Base-by-base conservation (phyloP, 92 coral and sea anemone genomes). In the Epizoanthus rinbou region DNA sequence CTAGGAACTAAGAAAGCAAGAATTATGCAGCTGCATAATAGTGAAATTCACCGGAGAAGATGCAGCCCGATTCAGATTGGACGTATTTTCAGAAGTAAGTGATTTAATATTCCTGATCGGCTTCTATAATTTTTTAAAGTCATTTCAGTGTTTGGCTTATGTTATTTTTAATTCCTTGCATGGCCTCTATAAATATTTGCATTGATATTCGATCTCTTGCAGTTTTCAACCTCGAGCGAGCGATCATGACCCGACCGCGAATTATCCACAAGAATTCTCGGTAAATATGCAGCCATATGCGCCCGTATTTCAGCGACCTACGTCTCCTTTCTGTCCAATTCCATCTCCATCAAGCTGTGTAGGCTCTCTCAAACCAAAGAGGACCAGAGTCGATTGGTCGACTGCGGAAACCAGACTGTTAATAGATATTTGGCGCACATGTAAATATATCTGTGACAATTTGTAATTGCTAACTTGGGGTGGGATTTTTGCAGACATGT, bases 61-160 rank as follows among this genome's bases (percentile, higher is more conserved):
- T 28, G 31, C 31, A 28, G 31, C 31, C 31, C 2, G 31, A 28
- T 28, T 28, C 31, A 28, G 35, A 21, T 63, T 63, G 35, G 69
- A 63, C 68, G 21, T 63, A 63, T 63, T 63, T 63, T 63, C 69
- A 63, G 68, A 63, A 63, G 68, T 63, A 63, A 63, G 69, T 63
- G 69, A 63, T 17, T 63, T 28, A 28, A 28, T 63, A 63, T 63
- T 63, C 69, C 69, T 15, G 24, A 17, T 63, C 69, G 69, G 9
- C 69, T 63, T 15, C 69, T 63, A 63, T 63, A 63, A 63, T 17
- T 15, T 15, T 63, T 63, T 17, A 2, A 63, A 63, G 31, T 28
- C 31, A 2, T 28, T 28, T 28, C 31, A 28, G 31, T 28, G 31
- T 63, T 63, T 63, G 24, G 69, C 69, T 63, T 17, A 63, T 16